phyloP scores from a whole-genome alignment of 2,113 vertebrate genomes.

The Abramis brama region DNA sequence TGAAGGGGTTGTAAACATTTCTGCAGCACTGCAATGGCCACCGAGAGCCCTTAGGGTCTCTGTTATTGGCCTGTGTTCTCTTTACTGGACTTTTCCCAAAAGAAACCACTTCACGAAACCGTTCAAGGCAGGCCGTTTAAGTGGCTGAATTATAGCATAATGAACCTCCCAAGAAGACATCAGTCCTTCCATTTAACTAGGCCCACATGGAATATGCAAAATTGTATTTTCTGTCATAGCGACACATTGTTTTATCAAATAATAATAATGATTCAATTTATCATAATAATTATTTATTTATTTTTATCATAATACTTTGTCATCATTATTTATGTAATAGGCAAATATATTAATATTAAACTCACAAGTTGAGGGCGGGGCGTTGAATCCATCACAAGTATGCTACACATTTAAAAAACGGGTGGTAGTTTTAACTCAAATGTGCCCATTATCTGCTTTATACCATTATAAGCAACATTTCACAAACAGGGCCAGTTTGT shows the following conservation, averaged over 20 bases:
- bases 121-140: background rate
- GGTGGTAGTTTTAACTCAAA: background rate
- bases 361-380: background rate
- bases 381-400: background rate
- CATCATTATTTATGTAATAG: background rate
- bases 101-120: constrained; percentile 24
- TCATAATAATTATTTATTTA: too few relatives aligned
- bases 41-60: background rate
- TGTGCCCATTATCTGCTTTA: background rate
- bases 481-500: background rate
- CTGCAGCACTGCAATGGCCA: background rate
- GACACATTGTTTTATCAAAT: background rate
- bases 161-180: constrained; percentile 25
- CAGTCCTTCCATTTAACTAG: background rate
- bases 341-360: background rate
- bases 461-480: background rate
- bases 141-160: constrained; percentile 26
- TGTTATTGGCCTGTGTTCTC: background rate
- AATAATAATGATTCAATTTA: background rate
- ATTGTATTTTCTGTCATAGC: background rate
- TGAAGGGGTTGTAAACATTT: constrained; percentile 19
- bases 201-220: background rate
- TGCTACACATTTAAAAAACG: background rate
- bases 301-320: too few relatives aligned
- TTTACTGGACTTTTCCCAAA: constrained; percentile 25